These are phyloP conservation scores for Aldrovandia affinis DNA, from an alignment of 2,797 vertebrate species.

Conservation along the genomic window DNA sequence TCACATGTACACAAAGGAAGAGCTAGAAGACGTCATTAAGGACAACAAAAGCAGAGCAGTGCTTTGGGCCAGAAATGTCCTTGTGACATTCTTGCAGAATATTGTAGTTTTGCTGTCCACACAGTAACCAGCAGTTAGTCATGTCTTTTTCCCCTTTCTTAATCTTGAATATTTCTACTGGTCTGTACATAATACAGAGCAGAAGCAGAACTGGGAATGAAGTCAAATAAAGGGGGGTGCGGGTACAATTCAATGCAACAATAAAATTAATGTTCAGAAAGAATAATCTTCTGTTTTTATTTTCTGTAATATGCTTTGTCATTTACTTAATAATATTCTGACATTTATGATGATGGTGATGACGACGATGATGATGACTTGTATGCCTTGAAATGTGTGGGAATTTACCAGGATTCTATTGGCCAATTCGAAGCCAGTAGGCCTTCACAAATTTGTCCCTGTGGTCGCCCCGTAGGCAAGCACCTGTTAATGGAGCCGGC, in stretches of 20 bases:
- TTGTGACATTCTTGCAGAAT: conserved; percentile 55
- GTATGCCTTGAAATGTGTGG: no score
- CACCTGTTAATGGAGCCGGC: no score
- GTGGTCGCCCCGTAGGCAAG: no score
- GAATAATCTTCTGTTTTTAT: conserved; percentile 22
- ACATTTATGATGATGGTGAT: no score
- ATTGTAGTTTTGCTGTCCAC: conserved; percentile 52
- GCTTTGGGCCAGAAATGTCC: conserved; percentile 30
- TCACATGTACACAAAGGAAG: conserved; percentile 99
- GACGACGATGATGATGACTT: no score
- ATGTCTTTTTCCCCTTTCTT: conserved; percentile 54
- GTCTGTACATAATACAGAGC: conserved; percentile 57
- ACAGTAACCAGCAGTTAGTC: conserved; percentile 61
- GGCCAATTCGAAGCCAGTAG: no score
- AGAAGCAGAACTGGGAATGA: conserved; percentile 55
- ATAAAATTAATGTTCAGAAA: conserved; percentile 75
- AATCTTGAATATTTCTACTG: conserved; percentile 59
- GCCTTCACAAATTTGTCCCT: no score
- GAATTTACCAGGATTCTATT: no score
- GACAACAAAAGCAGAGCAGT: conserved; percentile 81
- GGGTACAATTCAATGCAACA: conserved; percentile 71
- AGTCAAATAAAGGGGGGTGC: conserved; percentile 38
- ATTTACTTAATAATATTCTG: no score
- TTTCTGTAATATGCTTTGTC: no score
- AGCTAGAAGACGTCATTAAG: conserved; percentile 98